Percentiles rank a stretch among this genome's conserved stretches.
Conservation (phyloP, 2,113 vertebrate species). For the Oxyruncus cristatus region DNA sequence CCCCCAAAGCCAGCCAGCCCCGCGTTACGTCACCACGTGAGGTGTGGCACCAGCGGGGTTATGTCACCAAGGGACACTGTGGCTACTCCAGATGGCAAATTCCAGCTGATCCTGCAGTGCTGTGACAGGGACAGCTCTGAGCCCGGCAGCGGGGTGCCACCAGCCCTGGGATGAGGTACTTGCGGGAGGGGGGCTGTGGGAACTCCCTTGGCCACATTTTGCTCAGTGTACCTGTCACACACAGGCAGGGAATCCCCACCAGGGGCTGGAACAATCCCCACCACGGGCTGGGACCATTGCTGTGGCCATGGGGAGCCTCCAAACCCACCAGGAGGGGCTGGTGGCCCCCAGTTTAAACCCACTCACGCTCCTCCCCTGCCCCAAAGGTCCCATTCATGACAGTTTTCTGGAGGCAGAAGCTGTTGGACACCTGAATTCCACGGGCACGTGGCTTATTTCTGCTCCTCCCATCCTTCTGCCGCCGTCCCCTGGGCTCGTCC, state of each 20-base stretch:
- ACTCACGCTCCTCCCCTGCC: accelerated
- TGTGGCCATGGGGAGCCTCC: not conserved
- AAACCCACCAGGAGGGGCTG: not conserved
- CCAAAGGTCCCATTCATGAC: accelerated
- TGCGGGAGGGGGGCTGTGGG: not conserved
- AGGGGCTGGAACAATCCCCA: not conserved
- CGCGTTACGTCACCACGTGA: not conserved
- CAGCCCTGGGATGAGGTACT: not conserved
- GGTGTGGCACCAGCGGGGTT: not conserved
- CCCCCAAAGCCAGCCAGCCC: not conserved
- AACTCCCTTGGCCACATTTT: accelerated
- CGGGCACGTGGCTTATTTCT: accelerated
- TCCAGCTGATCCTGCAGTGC: not conserved
- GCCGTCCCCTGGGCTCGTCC: accelerated
- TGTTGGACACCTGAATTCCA: accelerated
- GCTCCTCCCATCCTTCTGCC: not conserved
- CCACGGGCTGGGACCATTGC: too few relatives aligned
- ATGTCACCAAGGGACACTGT: accelerated
- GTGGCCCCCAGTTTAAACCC: not conserved
- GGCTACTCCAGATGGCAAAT: not conserved
- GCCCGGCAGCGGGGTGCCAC: not conserved
- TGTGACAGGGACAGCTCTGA: not conserved
- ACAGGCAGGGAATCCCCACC: not conserved
- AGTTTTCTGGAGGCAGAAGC: not conserved
- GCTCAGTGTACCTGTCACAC: not conserved